Evolutionary conservation across 2,113 vertebrate genomes (phyloP).

Genomic region (Albula glossodonta): DNA sequence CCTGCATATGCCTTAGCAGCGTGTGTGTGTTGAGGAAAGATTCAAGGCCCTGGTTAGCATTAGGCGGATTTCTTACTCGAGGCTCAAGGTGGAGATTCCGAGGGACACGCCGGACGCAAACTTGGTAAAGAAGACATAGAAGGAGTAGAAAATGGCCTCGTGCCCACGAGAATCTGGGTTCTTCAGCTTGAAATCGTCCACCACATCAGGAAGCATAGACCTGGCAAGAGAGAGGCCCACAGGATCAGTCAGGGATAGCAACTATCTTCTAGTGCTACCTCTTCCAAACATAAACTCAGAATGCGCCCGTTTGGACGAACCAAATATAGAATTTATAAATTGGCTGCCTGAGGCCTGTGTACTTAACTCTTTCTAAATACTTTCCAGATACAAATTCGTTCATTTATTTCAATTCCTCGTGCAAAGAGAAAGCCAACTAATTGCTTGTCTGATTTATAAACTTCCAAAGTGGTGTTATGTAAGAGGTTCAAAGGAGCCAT

Average conservation of each 20-base stretch:
- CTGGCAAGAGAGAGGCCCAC: conserved; percentile 54
- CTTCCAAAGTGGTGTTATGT: neutral
- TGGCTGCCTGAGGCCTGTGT: neutral
- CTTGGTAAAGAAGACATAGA: conserved; percentile 98
- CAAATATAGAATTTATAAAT: neutral
- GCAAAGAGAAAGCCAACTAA: neutral
- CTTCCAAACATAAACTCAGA: neutral
- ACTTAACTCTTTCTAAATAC: neutral
- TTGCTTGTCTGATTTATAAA: neutral
- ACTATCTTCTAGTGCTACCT: neutral
- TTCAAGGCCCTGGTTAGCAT: no score
- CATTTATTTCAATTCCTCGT: neutral
- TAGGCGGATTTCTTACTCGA: conserved; percentile 79
- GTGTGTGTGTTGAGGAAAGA: neutral
- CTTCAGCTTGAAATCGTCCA: conserved; percentile 91
- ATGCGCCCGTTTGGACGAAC: neutral
- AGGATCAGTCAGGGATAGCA: neutral
- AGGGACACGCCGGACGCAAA: conserved; percentile 93
- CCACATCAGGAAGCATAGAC: conserved; percentile 95
- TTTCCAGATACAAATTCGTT: neutral
- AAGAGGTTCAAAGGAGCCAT: neutral
- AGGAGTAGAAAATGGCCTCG: conserved; percentile 96
- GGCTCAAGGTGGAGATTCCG: conserved; percentile 93
- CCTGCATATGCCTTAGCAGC: no score
- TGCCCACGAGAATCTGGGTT: conserved; percentile 80